Conservation (phyloP, 2,888 invertebrate species). For the Lithophane semibrunnea region DNA sequence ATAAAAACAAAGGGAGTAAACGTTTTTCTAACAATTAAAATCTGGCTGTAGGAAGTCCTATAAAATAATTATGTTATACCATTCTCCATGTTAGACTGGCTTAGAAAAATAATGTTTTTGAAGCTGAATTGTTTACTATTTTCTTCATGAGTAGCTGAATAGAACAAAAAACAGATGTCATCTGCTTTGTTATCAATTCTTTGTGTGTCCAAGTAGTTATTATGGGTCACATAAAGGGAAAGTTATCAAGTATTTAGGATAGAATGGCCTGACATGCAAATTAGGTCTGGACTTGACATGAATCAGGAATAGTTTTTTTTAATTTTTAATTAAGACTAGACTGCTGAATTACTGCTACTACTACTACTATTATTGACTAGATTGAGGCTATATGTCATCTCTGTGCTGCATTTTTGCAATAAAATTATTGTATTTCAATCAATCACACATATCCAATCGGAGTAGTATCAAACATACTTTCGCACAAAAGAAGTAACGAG, state of each 20-base stretch:
- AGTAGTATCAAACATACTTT: no score
- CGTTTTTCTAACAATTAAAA: background rate
- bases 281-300: background rate
- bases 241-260: background rate
- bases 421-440: no score
- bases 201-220: background rate
- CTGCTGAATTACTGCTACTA: no score
- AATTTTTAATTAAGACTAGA: no score
- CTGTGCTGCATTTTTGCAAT: no score
- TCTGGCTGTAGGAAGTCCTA: background rate
- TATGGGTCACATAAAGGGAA: background rate
- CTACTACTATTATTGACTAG: no score
- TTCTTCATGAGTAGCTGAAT: slow-evolving; percentile 3
- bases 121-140: slow-evolving; percentile 3
- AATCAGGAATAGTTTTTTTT: background rate
- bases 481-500: no score
- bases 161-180: background rate
- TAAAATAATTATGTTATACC: background rate
- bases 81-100: background rate
- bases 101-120: background rate
- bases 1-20: slow-evolving; percentile 48
- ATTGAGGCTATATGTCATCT: no score
- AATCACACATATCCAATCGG: no score
- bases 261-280: background rate
- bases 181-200: background rate